These are phyloP conservation scores for Sinohyriopsis cumingii DNA, from an alignment of 2,888 invertebrate species.

Conservation along the genomic window DNA sequence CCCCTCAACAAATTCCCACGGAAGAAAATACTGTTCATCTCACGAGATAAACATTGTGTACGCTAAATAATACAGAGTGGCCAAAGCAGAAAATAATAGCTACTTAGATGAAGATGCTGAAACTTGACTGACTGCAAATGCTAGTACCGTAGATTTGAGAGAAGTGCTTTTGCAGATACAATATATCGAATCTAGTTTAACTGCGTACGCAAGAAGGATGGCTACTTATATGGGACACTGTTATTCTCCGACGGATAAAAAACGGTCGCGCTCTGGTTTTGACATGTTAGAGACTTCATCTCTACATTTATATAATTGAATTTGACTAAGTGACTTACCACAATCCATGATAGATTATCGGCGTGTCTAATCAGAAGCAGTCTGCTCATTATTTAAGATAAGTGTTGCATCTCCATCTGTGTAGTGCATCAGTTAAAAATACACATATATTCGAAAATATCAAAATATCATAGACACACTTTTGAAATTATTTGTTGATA, in stretches of 20 bases:
- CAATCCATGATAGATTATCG: slow-evolving; percentile 36
- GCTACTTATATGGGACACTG: no score
- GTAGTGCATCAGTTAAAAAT: background rate
- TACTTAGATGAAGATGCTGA: slow-evolving; percentile 17
- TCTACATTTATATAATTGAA: no score
- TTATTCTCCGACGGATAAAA: slow-evolving; percentile 40
- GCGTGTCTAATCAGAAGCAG: slow-evolving; percentile 41
- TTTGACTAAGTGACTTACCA: no score
- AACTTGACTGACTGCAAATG: slow-evolving; percentile 15
- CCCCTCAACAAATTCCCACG: slow-evolving; percentile 9
- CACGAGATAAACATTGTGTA: slow-evolving; percentile 11
- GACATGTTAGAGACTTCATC: slow-evolving; percentile 51
- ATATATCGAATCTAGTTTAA: background rate
- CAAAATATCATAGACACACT: no score
- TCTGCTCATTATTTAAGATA: slow-evolving; percentile 51
- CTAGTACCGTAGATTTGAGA: slow-evolving; percentile 33
- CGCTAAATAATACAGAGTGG: slow-evolving; percentile 13
- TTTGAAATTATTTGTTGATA: no score
- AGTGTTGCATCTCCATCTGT: slow-evolving; percentile 42
- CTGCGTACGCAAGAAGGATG: slow-evolving; percentile 6
- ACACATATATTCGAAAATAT: no score
- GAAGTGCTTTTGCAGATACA: slow-evolving; percentile 27
- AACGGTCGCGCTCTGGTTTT: slow-evolving; percentile 40
- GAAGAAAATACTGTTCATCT: slow-evolving; percentile 8
- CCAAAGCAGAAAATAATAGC: slow-evolving; percentile 11